Evolutionary conservation across 2,888 invertebrate genomes (phyloP), one percentile per base, ranked within the genome.

Genomic region (Tetheella fluctuosa): DNA sequence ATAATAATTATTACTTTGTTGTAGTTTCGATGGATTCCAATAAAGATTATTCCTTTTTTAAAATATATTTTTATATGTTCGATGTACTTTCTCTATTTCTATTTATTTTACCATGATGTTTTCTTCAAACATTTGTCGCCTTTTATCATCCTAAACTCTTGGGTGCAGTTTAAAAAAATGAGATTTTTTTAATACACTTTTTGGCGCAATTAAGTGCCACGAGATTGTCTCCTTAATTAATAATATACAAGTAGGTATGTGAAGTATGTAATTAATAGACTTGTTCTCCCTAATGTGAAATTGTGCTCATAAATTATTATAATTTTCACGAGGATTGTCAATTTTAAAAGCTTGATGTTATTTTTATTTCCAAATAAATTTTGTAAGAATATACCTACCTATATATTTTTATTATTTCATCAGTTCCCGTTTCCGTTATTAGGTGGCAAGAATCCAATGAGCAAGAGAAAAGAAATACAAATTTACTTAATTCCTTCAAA

Each of bases 291-390:
- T 83, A 83, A 84, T 81, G 81, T 88, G 83, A 90, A 89, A 87
- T 84, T 88, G 83, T 90, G 92, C 91, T 92, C 91, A 90, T 89
- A 86, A 89, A 86, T 87, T 88, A 85, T 88, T 75, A 77, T 88
- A 80, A 85, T 88, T 90, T 91, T 81, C 84, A 85, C 82, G 82
- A 88, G 81, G 79, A 84, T 83, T 88, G 91, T 91, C 91, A 91
- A 91, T 92, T 92, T 90, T 86, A 83, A 88, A 89, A 82, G 90
- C 91, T 92, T 91, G 86, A 91, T 91, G 91, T 91, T 91, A 90
- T 86, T 91, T 90, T 92, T 88, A 90, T 89, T 92, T 89, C 86
- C 76, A 79, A 89, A 90, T 91, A 92, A 90, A 89, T 89, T 92
- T 92, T 90, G 81, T 89, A 89, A 88, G 77, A 82, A 87, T 63